A percentile compares a stretch with the other conserved stretches of the same genome.
phyloP scores from a whole-genome alignment of 2,888 invertebrate species.

The Leptopilina myrica region DNA sequence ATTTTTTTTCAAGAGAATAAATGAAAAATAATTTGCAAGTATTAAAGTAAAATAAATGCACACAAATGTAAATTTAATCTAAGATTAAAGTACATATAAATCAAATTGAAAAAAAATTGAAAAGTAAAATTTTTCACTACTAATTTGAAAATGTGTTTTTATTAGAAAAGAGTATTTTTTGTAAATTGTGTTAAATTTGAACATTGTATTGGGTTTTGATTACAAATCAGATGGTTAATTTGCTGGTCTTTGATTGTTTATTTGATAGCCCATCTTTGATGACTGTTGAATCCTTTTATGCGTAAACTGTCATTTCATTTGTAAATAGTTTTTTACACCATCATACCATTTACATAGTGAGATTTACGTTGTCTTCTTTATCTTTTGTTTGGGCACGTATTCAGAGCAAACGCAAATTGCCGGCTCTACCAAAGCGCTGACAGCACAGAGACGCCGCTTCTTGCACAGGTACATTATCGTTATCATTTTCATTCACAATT shows the following conservation, averaged over 20 bases:
- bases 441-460: conserved; percentile 77
- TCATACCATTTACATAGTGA: conserved; percentile 62
- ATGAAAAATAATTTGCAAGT: too few relatives aligned
- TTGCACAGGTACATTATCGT: conserved; percentile 76
- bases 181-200: not conserved
- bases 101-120: too few relatives aligned
- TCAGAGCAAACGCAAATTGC: conserved; percentile 77
- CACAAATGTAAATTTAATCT: too few relatives aligned
- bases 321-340: conserved; percentile 8
- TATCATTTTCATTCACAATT: conserved; percentile 55
- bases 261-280: not conserved
- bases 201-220: not conserved
- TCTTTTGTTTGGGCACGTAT: conserved; percentile 75
- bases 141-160: too few relatives aligned
- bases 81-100: too few relatives aligned
- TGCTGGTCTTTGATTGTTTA: too few relatives aligned
- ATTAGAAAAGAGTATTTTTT: too few relatives aligned
- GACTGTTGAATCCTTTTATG: conserved; percentile 10
- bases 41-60: too few relatives aligned
- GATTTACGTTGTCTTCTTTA: conserved; percentile 72
- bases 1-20: too few relatives aligned
- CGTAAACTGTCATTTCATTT: conserved; percentile 13
- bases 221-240: not conserved
- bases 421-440: conserved; percentile 76
- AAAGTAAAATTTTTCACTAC: too few relatives aligned